Percentiles rank a stretch among this genome's conserved stretches.
Conservation (phyloP, 2,113 vertebrate genomes). For the Bombycilla garrulus region DNA sequence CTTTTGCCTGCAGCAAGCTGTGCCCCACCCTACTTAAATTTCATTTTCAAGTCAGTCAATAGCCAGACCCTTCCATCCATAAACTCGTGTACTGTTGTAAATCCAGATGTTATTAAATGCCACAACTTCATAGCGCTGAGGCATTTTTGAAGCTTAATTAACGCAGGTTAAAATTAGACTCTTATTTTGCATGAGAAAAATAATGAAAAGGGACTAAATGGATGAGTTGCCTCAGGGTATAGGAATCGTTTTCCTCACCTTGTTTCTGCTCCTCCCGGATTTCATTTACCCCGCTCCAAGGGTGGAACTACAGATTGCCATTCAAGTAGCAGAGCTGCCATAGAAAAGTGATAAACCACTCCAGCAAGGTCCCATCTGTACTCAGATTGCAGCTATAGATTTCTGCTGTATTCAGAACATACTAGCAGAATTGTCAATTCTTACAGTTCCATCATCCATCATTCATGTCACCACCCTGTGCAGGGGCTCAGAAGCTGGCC, state of each 20-base stretch:
- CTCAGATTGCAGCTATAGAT: background rate
- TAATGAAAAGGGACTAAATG: background rate
- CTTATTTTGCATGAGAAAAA: background rate
- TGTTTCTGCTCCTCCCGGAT: background rate
- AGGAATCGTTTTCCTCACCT: background rate
- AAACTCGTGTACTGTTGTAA: background rate
- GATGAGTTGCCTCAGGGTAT: background rate
- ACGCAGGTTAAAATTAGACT: background rate
- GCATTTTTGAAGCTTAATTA: background rate
- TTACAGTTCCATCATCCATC: background rate
- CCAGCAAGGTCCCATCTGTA: background rate
- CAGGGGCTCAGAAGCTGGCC: background rate
- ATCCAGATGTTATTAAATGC: background rate
- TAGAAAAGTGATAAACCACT: background rate
- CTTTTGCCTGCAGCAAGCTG: background rate
- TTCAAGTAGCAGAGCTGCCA: background rate
- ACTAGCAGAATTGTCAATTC: background rate
- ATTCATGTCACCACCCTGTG: background rate
- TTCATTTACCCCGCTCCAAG: background rate
- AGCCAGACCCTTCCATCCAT: background rate
- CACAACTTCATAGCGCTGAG: rapidly evolving
- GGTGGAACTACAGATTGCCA: background rate
- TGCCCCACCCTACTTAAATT: background rate
- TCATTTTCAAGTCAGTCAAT: background rate
- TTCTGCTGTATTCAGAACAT: background rate